phyloP scores from a whole-genome alignment of 2,113 vertebrate species.

The Ciconia stormi region DNA sequence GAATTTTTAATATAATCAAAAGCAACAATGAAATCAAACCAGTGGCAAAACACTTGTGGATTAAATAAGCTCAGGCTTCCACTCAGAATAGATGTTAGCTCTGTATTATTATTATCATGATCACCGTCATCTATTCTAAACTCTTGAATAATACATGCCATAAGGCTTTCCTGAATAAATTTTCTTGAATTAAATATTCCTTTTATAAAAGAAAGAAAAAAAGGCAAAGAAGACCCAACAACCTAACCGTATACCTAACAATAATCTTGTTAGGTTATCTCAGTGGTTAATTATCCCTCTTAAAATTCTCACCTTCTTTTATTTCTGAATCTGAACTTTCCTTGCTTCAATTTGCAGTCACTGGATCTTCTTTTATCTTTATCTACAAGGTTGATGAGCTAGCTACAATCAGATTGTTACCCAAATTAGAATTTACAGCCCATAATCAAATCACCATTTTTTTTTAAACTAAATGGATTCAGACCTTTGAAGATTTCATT shows the following conservation, averaged over 20 bases:
- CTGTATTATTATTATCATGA: background rate
- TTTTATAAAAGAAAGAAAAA: background rate
- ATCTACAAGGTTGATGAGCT: conserved; percentile 11
- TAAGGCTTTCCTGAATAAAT: conserved; percentile 12
- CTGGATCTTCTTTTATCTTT: conserved; percentile 40
- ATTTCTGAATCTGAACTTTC: background rate
- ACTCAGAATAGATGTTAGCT: background rate
- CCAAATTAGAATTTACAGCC: conserved; percentile 26
- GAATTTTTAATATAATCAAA: background rate
- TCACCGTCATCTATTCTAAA: background rate
- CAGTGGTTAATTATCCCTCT: background rate
- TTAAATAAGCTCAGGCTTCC: background rate
- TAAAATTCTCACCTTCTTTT: conserved; percentile 12
- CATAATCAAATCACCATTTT: background rate
- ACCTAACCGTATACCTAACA: background rate
- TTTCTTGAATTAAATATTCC: background rate
- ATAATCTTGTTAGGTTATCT: background rate
- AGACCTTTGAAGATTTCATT: conserved; percentile 4
- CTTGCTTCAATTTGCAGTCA: background rate
- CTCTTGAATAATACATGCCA: conserved; percentile 28
- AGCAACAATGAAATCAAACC: background rate
- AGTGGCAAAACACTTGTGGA: background rate
- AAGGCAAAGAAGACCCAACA: background rate
- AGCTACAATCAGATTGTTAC: conserved; percentile 1
- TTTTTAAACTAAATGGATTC: background rate